Evolutionary conservation across 2,113 vertebrate species (phyloP).

Genomic region (Chamaetylas fuelleborni): DNA sequence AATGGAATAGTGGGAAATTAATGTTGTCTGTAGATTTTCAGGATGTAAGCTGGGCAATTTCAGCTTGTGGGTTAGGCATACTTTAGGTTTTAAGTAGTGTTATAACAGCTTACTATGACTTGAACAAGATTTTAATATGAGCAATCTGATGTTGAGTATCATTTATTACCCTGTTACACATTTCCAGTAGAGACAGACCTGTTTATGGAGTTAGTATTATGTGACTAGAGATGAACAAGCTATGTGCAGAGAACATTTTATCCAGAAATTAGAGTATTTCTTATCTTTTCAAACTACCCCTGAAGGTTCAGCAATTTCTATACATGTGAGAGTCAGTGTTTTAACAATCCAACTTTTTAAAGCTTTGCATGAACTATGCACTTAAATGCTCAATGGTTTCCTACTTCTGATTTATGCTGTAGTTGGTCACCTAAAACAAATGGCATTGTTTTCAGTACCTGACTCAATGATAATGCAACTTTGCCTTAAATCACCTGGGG

Average conservation of each 20-base stretch:
- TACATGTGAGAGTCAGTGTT: background rate
- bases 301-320: background rate
- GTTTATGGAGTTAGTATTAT: background rate
- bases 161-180: conserved; percentile 22
- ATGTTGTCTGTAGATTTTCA: conserved; percentile 39
- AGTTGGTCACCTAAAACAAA: background rate
- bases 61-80: conserved; percentile 13
- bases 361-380: background rate
- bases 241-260: background rate
- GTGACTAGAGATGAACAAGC: background rate
- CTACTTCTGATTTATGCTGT: background rate
- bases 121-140: conserved; percentile 1
- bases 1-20: conserved; percentile 29
- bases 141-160: conserved; percentile 22
- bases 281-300: background rate
- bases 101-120: conserved; percentile 22
- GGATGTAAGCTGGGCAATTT: conserved; percentile 22
- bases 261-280: background rate
- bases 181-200: conserved; percentile 18
- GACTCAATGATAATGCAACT: background rate
- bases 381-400: background rate
- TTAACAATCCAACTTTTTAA: background rate
- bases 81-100: conserved; percentile 40
- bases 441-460: background rate
- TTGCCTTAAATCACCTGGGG: background rate